Evolutionary conservation across 2,113 vertebrate genomes (phyloP).

Genomic region (Cebus imitator): DNA sequence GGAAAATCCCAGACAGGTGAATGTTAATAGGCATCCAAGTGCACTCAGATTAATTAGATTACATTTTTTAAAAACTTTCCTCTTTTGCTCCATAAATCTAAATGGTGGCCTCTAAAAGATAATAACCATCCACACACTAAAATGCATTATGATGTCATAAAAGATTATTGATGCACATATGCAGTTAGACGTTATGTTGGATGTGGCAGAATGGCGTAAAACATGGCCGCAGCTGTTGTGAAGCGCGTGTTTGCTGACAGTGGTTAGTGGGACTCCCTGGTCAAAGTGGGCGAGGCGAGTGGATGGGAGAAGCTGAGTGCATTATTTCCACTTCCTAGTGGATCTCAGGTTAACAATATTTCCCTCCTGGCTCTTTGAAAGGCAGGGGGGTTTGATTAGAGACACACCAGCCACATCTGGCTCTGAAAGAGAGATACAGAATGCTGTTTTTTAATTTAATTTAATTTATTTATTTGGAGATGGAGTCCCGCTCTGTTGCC

Average conservation of each 20-base stretch:
- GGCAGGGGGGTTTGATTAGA: not conserved
- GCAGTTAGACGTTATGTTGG: not conserved
- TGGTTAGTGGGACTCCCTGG: not conserved
- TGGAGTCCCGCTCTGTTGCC: too few relatives aligned
- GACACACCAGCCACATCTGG: not conserved
- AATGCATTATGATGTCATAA: slow-evolving; percentile 68
- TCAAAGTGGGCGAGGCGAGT: accelerated
- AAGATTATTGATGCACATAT: slow-evolving; percentile 59
- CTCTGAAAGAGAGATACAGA: not conserved
- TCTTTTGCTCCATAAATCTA: slow-evolving; percentile 75
- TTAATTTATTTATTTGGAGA: too few relatives aligned
- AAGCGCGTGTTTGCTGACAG: not conserved
- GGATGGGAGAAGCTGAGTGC: not conserved
- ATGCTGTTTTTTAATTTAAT: not conserved
- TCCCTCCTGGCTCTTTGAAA: not conserved
- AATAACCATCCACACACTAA: slow-evolving; percentile 67
- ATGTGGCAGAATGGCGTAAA: not conserved
- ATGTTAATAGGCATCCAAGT: slow-evolving; percentile 85
- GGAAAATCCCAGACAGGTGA: slow-evolving; percentile 84
- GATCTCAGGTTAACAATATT: not conserved
- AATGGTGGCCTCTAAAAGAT: slow-evolving; percentile 73
- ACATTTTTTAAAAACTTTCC: slow-evolving; percentile 78
- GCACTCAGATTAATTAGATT: slow-evolving; percentile 86
- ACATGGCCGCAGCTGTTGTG: not conserved
- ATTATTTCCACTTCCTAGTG: not conserved